Evolutionary conservation across 92 coral and sea anemone genomes (phyloP).

Genomic region (Palythoa caribaeorum): DNA sequence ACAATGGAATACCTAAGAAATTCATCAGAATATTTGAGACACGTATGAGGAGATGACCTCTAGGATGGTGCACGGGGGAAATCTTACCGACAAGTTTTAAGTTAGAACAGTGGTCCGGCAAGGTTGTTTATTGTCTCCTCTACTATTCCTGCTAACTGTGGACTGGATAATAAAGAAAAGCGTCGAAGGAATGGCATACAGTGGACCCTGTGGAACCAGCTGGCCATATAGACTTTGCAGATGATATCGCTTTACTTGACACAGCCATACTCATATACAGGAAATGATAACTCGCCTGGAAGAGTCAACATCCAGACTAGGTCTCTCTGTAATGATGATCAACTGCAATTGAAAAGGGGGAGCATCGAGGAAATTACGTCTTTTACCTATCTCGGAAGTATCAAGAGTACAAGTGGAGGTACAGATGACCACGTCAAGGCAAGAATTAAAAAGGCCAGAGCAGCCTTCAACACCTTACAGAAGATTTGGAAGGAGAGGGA

Average conservation of each 20-base stretch:
- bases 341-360: too few relatives aligned
- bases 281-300: neutral
- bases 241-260: neutral
- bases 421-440: too few relatives aligned
- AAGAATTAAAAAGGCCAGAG: too few relatives aligned
- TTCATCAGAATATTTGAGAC: neutral
- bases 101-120: neutral
- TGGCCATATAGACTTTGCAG: neutral
- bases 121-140: neutral
- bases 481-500: too few relatives aligned
- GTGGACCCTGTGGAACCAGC: too few relatives aligned
- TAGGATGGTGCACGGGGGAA: neutral
- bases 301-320: neutral
- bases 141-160: neutral
- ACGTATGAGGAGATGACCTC: neutral
- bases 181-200: too few relatives aligned
- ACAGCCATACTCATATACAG: neutral
- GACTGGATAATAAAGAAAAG: too few relatives aligned
- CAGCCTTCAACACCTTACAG: too few relatives aligned
- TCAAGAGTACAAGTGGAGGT: too few relatives aligned
- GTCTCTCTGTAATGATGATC: neutral
- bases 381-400: too few relatives aligned
- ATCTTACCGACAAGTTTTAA: neutral
- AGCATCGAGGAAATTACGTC: too few relatives aligned
- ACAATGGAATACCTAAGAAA: neutral